Evolutionary conservation across 2,888 invertebrate species (phyloP).

Genomic region (Scaptomyza reducta): DNA sequence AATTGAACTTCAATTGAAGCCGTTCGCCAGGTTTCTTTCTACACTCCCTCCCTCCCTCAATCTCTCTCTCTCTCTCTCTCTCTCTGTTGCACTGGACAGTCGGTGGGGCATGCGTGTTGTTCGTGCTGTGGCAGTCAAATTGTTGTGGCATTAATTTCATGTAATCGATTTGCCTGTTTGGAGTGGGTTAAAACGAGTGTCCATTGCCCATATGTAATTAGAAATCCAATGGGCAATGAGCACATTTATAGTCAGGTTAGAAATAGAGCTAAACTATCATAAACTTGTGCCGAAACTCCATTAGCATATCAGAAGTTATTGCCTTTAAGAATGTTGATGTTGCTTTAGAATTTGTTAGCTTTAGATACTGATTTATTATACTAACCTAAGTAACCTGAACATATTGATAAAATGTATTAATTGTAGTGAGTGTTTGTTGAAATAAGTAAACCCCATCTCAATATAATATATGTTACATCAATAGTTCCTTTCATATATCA

Average conservation of each 20-base stretch:
- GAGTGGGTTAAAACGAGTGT: constrained; percentile 15
- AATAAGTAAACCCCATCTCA: too few relatives aligned
- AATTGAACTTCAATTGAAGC: constrained; percentile 77
- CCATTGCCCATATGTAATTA: constrained; percentile 37
- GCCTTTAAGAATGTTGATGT: too few relatives aligned
- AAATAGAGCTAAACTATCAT: constrained; percentile 19
- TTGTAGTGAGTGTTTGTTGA: too few relatives aligned
- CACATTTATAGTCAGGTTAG: neutral
- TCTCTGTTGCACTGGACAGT: constrained; percentile 4
- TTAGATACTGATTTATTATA: too few relatives aligned
- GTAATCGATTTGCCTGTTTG: constrained; percentile 48
- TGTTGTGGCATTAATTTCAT: constrained; percentile 43
- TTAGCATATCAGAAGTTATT: constrained; percentile 5
- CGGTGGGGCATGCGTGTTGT: constrained; percentile 34
- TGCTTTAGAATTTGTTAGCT: too few relatives aligned
- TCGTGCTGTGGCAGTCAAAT: constrained; percentile 51
- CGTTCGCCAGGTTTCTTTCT: constrained; percentile 40
- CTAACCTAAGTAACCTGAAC: too few relatives aligned
- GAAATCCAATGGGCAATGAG: constrained; percentile 12
- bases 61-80: neutral
- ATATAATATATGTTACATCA: too few relatives aligned
- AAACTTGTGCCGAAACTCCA: neutral
- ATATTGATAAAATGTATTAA: too few relatives aligned
- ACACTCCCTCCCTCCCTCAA: too few relatives aligned
- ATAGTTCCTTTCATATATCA: too few relatives aligned